Base-by-base conservation (phyloP, 2,888 invertebrate genomes). In the Lapara coniferarum region DNA sequence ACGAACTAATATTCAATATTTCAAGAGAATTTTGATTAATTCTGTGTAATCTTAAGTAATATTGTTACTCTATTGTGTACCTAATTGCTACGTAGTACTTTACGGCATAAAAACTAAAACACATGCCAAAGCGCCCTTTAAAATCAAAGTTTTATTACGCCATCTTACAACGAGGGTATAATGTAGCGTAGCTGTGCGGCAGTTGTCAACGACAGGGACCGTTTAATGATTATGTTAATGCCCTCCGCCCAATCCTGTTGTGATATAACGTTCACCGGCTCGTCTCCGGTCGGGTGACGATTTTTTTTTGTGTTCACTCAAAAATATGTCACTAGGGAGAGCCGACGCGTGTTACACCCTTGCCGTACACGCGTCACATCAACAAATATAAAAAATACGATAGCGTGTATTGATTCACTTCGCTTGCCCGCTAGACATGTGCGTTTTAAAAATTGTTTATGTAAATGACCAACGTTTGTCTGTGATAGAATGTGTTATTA, bases 261-360 rank as follows among this genome's bases (percentile, higher is more conserved):
- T 67, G 52, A 56, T 66, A 72, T 71, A 67, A 72, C 70, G 68
- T 72, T 70, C 71, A 56, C 70, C 68, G 59, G 73, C 73, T 77
- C 74, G 76, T 77, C 77, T 78, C 79, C 81, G 70, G 72, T 79
- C 77, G 77, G 77, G 71, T 73, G 74, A 77, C 76, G 75, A 79
- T 78, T 79, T 82, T 82, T 37, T 85, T 85, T 80, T 83, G 75
- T 76, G 78, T 81, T 81, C 83, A 85, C 84, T 84, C 81, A 83
- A 82, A 89, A 85, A 84, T 87, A 85, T 88, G 89, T 88, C 88
- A 87, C 83, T 86, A 71, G 85, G 84, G 84, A 81, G 74, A 73
- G 72, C 74, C 13, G 49, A 13, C 63, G 63, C 63, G 63, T 63
- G 63, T 63, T 49, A 49, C 74, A 77, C 73, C 72, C 69, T 69